Percentiles rank a stretch among this genome's conserved stretches.
Evolutionary conservation across 2,113 vertebrate species (phyloP).

Genomic region (Bufo gargarizans): DNA sequence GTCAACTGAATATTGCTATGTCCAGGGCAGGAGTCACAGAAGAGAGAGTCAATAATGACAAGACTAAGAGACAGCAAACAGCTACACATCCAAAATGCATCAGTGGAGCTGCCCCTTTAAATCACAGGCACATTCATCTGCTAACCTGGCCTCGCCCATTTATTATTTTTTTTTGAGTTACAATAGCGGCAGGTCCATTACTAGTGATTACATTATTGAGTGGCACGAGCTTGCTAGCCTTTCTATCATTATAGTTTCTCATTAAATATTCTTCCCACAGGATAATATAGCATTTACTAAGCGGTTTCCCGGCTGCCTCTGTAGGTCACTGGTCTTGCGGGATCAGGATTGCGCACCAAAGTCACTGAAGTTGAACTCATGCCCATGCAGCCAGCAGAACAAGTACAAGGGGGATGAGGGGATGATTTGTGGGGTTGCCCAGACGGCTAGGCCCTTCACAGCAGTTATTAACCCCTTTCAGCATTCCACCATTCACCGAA

Average conservation of each 20-base stretch:
- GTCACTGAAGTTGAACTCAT: too few relatives aligned
- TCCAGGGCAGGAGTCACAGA: slow-evolving; percentile 16
- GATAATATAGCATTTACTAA: slow-evolving; percentile 59
- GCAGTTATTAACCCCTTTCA: too few relatives aligned
- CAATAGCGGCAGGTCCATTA: slow-evolving; percentile 54
- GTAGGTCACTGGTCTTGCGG: too few relatives aligned
- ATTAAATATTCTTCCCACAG: slow-evolving; percentile 56
- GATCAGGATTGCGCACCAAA: too few relatives aligned
- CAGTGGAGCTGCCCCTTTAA: slow-evolving; percentile 42
- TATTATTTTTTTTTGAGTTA: slow-evolving; percentile 46
- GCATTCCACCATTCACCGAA: too few relatives aligned
- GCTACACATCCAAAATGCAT: neutral
- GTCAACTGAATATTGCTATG: slow-evolving; percentile 47
- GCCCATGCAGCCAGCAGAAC: too few relatives aligned
- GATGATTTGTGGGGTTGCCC: too few relatives aligned
- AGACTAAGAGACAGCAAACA: slow-evolving; percentile 21
- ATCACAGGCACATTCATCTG: slow-evolving; percentile 51
- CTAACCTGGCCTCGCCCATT: slow-evolving; percentile 43
- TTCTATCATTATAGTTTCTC: slow-evolving; percentile 56
- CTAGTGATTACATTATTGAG: slow-evolving; percentile 58
- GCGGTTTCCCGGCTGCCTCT: too few relatives aligned
- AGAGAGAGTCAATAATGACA: slow-evolving; percentile 42
- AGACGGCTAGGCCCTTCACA: too few relatives aligned
- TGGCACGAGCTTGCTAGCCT: slow-evolving; percentile 34
- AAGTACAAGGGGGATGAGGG: too few relatives aligned